Evolutionary conservation across 2,888 invertebrate species (phyloP).

Genomic region (Pristionchus fissidentatus): DNA sequence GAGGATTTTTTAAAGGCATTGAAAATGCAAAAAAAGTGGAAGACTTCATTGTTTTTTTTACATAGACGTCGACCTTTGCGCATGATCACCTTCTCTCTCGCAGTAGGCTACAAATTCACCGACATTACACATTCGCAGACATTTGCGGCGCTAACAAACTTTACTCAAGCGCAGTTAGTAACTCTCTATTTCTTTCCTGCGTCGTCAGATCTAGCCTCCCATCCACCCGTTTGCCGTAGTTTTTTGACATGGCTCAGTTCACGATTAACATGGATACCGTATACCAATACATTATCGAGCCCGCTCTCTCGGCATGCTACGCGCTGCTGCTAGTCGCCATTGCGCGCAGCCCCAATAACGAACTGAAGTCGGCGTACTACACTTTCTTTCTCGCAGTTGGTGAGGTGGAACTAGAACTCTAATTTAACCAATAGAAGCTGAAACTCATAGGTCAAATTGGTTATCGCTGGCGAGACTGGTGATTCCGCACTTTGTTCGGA

Average conservation of each 20-base stretch:
- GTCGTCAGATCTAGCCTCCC: not conserved
- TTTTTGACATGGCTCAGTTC: not conserved
- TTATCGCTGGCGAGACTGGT: not conserved
- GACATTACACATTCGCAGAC: not conserved
- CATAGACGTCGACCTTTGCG: too few species aligned
- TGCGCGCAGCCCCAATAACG: not conserved
- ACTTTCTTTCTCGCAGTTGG: constrained; percentile 31
- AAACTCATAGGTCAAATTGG: too few species aligned
- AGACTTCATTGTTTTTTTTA: too few species aligned
- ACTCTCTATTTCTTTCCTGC: too few species aligned
- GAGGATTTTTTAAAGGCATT: too few species aligned
- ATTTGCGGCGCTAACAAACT: not conserved
- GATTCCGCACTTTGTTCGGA: not conserved
- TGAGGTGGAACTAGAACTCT: not conserved
- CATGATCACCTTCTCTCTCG: not conserved
- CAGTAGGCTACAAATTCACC: not conserved
- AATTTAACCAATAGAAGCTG: too few species aligned
- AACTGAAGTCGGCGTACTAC: constrained; percentile 1
- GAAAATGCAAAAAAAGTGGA: too few species aligned
- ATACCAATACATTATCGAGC: constrained; percentile 17
- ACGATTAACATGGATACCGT: constrained; percentile 25
- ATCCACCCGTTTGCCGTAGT: not conserved
- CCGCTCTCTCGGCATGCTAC: constrained; percentile 11
- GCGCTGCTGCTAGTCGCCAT: constrained; percentile 2
- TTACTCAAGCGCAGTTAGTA: not conserved